These are phyloP conservation scores for Plagiodera versicolora DNA, from an alignment of 2,888 invertebrate species.

Conservation along the genomic window DNA sequence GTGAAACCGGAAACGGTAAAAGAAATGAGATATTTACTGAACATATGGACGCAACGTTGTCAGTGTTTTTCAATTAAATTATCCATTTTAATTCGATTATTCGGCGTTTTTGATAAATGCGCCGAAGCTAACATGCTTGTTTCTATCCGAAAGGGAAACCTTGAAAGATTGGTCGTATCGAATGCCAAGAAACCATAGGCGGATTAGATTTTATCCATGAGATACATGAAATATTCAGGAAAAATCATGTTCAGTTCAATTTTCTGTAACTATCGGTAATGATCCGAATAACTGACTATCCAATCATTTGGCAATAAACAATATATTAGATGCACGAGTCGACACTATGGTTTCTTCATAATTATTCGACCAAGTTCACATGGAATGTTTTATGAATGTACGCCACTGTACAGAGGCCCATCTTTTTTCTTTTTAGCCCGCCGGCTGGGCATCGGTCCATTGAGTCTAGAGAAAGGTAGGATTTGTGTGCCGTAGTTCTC, in stretches of 20 bases:
- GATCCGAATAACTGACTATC: no score
- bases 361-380: no score
- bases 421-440: not conserved
- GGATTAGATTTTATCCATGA: not conserved
- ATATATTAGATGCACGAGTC: no score
- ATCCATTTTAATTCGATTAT: not conserved
- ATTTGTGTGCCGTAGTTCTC: conserved; percentile 6
- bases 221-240: not conserved
- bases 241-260: no score
- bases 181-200: conserved; percentile 7
- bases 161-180: conserved; percentile 11
- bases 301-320: no score
- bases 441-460: not conserved
- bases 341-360: no score
- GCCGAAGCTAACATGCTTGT: not conserved
- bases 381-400: not conserved
- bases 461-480: conserved; percentile 1
- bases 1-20: no score
- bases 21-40: not conserved
- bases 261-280: no score
- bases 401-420: not conserved
- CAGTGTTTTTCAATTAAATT: not conserved
- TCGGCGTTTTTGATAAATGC: not conserved
- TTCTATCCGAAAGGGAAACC: conserved; percentile 2
- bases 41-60: not conserved